Base-by-base conservation (phyloP, 2,888 invertebrate genomes). In the Caenorhabditis sp. region DNA sequence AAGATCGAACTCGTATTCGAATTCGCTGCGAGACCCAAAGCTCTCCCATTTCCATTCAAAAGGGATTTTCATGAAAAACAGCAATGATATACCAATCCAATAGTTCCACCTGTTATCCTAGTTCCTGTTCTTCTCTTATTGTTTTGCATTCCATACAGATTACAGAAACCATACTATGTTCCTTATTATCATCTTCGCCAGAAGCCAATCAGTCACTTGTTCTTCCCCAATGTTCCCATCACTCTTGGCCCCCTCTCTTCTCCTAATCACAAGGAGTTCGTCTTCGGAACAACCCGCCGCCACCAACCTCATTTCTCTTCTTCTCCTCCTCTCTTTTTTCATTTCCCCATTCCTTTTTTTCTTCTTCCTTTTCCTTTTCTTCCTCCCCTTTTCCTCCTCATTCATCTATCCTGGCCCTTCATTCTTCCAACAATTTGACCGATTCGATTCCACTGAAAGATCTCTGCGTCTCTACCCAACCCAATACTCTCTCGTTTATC, bases 381-480 rank as follows among this genome's bases (percentile, higher is more conserved):
- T n/a, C n/a, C 44, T 56, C 22, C 18, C 37, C 26, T 58, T 58
- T 26, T 15, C 24, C 22, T 62, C 55, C 64, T 64, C 64, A 44
- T 72, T 64, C 72, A 71, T 71, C 55, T n/a, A 44, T 37, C 62
- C 20, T 6, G 40, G 26, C 37, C 44, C 24, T n/a, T n/a, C 47
- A 40, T 28, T 68, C 32, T 35, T 11, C 20, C 51, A 40, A 40
- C 72, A 74, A 74, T 65, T 74, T 74, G 58, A 74, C 65, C 72
- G 72, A 74, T 74, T 74, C 65, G 58, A 58, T 74, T 65, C 40
- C 24, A 22, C n/a, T n/a, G n/a, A n/a, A n/a, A 5, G 47, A 24
- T 18, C 28, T 62, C 44, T 61, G 40, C 37, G 51, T 61, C 60
- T 51, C 26, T 6, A 32, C 4, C 51, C 13, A 11, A 8, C 51